phyloP scores from a whole-genome alignment of 2,797 vertebrate species.

The Scolopax bukidnonensis region DNA sequence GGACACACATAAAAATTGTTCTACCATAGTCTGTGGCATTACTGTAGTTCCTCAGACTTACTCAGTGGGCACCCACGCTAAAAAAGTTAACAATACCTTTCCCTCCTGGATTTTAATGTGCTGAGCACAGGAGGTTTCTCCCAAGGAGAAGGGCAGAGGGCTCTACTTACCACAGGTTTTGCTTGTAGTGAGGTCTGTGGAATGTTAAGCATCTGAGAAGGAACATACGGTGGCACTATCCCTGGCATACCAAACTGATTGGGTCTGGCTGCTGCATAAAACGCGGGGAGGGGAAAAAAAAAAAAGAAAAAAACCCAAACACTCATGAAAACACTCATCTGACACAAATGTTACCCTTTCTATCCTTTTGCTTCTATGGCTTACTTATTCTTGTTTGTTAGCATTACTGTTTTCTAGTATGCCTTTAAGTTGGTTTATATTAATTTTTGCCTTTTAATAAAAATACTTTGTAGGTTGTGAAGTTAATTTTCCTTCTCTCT shows the following conservation, averaged over 20 bases:
- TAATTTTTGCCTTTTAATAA: neutral
- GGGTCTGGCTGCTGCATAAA: slow-evolving; percentile 84
- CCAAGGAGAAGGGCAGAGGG: neutral
- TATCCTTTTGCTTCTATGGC: neutral
- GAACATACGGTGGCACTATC: slow-evolving; percentile 83
- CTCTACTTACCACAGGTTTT: slow-evolving; percentile 84
- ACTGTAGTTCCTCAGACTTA: neutral
- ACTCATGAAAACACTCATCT: neutral
- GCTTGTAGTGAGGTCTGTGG: slow-evolving; percentile 85
- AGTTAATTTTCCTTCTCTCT: neutral
- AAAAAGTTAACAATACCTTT: neutral
- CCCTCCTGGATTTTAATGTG: neutral
- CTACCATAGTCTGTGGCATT: neutral
- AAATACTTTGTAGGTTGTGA: neutral
- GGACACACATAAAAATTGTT: neutral
- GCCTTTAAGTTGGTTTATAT: neutral
- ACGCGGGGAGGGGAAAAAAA: neutral
- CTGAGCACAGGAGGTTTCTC: neutral
- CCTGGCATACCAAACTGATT: slow-evolving; percentile 87
- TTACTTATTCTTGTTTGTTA: slow-evolving; percentile 3
- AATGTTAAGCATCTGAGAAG: slow-evolving; percentile 90
- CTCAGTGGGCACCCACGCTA: accelerated
- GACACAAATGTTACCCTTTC: neutral
- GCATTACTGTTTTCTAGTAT: neutral
- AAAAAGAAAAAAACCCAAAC: neutral